phyloP scores from a whole-genome alignment of 2,888 invertebrate species.

The Taphrorychus bicolor region DNA sequence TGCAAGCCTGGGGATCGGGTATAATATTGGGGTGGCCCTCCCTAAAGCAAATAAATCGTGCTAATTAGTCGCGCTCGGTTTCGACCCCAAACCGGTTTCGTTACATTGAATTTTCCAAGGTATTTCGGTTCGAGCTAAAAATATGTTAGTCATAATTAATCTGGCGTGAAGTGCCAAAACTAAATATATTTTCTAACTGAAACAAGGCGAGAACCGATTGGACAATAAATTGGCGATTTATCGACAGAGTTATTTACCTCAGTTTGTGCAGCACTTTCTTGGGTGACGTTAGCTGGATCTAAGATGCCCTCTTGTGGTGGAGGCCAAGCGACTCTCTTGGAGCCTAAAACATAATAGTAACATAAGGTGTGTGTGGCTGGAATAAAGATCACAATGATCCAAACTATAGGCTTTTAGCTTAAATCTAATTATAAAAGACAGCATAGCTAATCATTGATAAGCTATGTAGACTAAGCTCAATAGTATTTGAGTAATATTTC shows the following conservation, averaged over 20 bases:
- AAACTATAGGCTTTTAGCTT: too few species aligned
- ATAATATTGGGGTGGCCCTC: constrained; percentile 56
- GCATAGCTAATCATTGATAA: too few species aligned
- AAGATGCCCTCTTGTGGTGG: constrained; percentile 72
- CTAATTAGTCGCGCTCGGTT: neutral
- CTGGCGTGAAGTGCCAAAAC: constrained; percentile 12
- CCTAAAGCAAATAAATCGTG: constrained; percentile 49
- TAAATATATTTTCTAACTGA: neutral
- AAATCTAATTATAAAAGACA: too few species aligned
- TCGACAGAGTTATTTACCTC: constrained; percentile 62
- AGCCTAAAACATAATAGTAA: constrained; percentile 67
- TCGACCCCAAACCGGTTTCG: neutral
- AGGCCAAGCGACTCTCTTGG: constrained; percentile 89
- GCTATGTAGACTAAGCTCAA: too few species aligned
- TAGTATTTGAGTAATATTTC: too few species aligned
- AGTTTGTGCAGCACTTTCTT: constrained; percentile 63
- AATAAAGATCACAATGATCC: too few species aligned
- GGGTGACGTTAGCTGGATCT: constrained; percentile 61
- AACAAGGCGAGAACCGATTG: neutral
- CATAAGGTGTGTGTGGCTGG: too few species aligned
- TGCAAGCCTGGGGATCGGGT: constrained; percentile 49
- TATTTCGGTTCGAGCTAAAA: constrained; percentile 17
- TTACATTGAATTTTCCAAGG: constrained; percentile 11
- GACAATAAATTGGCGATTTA: neutral
- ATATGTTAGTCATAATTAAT: constrained; percentile 18